Conservation (phyloP, 2,113 vertebrate species). For the Eudyptes chrysolophus region DNA sequence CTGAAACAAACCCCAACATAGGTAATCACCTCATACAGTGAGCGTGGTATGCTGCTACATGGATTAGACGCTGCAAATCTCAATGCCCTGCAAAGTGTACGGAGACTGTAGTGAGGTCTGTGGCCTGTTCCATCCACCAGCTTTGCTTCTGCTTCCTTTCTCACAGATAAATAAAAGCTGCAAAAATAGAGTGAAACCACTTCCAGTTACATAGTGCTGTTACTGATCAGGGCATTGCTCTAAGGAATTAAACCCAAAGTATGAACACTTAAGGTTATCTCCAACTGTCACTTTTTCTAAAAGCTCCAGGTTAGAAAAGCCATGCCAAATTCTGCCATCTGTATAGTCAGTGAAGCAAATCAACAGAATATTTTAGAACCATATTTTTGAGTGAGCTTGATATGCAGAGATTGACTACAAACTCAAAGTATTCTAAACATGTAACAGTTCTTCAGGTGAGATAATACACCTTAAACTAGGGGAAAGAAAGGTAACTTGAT, state of each 20-base stretch:
- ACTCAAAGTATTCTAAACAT: background rate
- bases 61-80: conserved; percentile 87
- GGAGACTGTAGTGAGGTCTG: conserved; percentile 93
- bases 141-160: conserved; percentile 81
- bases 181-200: background rate
- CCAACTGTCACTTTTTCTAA: background rate
- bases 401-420: background rate
- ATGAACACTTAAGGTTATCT: background rate
- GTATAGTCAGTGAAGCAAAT: background rate
- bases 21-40: conserved; percentile 89
- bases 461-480: background rate
- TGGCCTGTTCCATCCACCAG: conserved; percentile 92
- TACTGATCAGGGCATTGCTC: background rate
- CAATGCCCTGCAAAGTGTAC: conserved; percentile 92
- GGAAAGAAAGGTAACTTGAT: background rate
- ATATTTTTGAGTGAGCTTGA: background rate
- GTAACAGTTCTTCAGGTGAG: background rate
- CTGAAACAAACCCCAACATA: background rate
- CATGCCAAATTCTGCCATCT: background rate
- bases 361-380: background rate
- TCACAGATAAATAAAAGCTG: conserved; percentile 91
- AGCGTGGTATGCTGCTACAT: conserved; percentile 86
- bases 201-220: background rate
- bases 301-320: background rate
- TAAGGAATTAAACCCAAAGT: background rate